phyloP scores from a whole-genome alignment of 2,888 invertebrate species.

The Allygus modestus region DNA sequence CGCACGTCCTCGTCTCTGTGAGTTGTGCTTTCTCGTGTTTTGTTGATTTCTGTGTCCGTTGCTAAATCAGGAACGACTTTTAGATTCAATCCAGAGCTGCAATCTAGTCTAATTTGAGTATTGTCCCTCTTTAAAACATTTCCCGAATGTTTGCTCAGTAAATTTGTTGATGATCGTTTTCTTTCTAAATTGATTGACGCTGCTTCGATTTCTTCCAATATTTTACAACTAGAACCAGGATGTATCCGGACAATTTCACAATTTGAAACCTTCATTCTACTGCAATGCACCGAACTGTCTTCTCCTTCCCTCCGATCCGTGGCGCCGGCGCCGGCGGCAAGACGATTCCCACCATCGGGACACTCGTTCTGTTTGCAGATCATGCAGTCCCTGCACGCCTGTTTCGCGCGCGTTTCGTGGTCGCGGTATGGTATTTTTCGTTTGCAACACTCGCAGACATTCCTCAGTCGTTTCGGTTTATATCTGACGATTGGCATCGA shows the following conservation, averaged over 20 bases:
- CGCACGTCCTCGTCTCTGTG: neutral
- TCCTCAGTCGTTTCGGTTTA: slow-evolving; percentile 8
- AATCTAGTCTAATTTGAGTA: neutral
- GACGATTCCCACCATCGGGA: neutral
- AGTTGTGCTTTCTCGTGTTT: neutral
- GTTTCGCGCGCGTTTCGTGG: neutral
- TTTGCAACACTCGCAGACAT: slow-evolving; percentile 36
- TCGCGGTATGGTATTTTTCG: slow-evolving; percentile 19
- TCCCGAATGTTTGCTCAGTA: neutral
- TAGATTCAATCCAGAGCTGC: neutral
- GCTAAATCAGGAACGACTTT: neutral
- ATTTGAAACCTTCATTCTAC: neutral
- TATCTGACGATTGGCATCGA: slow-evolving; percentile 30
- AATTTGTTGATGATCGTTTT: neutral
- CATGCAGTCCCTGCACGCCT: neutral
- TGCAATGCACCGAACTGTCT: neutral
- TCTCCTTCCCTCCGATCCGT: neutral
- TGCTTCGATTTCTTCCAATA: neutral
- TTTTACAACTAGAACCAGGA: neutral
- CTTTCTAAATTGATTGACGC: neutral
- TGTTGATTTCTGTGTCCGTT: neutral
- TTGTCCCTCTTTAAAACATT: neutral
- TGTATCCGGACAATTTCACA: neutral
- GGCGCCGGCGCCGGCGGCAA: neutral
- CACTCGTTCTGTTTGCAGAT: neutral